Conservation (phyloP, 1,140 invertebrate species). For the Bombus difficillimus region DNA sequence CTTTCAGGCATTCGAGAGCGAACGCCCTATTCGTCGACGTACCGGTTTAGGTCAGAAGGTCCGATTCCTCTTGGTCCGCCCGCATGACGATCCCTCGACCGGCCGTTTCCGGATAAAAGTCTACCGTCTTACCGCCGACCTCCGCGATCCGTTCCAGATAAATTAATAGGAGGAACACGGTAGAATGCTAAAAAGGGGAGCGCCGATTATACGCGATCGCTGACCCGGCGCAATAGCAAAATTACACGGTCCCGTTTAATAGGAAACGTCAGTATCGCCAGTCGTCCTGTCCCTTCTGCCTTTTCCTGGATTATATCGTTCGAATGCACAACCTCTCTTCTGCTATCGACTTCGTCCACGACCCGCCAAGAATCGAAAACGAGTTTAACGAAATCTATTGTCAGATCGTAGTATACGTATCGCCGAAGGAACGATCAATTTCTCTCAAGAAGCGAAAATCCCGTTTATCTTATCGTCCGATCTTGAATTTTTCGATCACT, state of each 20-base stretch:
- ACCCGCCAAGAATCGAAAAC: conserved; percentile 48
- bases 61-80: neutral
- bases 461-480: neutral
- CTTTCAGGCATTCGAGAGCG: neutral
- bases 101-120: neutral
- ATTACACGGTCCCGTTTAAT: conserved; percentile 57
- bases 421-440: neutral
- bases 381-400: conserved; percentile 60
- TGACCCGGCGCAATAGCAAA: conserved; percentile 49
- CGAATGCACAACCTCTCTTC: neutral
- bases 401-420: conserved; percentile 35
- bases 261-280: conserved; percentile 45
- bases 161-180: conserved; percentile 17
- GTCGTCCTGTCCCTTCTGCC: conserved; percentile 16
- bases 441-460: neutral
- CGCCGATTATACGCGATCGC: conserved; percentile 27
- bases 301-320: conserved; percentile 17
- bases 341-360: conserved; percentile 57
- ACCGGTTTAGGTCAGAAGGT: neutral
- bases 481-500: too few relatives aligned
- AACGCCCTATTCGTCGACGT: neutral
- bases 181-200: conserved; percentile 48
- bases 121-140: neutral
- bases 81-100: neutral
- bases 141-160: neutral